phyloP scores from a whole-genome alignment of 2,888 invertebrate genomes.

The Nephrocerus scutellatus region DNA sequence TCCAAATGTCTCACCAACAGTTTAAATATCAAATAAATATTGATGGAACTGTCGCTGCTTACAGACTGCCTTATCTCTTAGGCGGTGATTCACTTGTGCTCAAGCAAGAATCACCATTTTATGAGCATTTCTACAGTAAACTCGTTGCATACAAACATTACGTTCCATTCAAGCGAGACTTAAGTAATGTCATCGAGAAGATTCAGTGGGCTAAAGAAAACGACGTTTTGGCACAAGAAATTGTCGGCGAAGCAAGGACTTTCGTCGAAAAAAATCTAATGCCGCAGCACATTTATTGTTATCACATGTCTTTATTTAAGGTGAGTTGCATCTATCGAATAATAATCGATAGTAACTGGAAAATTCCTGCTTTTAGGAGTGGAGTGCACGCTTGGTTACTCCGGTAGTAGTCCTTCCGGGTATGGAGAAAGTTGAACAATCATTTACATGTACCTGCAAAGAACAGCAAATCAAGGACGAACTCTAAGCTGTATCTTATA shows the following conservation, averaged over 20 bases:
- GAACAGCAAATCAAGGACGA: constrained; percentile 33
- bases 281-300: constrained; percentile 81
- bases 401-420: constrained; percentile 52
- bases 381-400: constrained; percentile 61
- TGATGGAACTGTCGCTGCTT: constrained; percentile 96
- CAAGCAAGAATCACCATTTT: constrained; percentile 90
- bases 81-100: constrained; percentile 81
- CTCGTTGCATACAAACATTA: constrained; percentile 73
- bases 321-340: constrained; percentile 42
- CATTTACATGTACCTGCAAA: constrained; percentile 38
- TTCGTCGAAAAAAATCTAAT: constrained; percentile 72
- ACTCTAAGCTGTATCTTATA: constrained; percentile 28
- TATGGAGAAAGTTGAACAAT: constrained; percentile 58
- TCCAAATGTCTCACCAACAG: constrained; percentile 49
- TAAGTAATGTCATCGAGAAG: constrained; percentile 72
- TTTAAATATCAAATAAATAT: constrained; percentile 91
- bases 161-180: constrained; percentile 70
- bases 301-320: constrained; percentile 66
- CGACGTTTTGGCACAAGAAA: constrained; percentile 60
- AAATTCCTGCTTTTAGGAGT: constrained; percentile 56
- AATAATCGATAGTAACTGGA: not conserved
- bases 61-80: constrained; percentile 84
- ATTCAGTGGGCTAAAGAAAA: constrained; percentile 70
- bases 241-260: constrained; percentile 59
- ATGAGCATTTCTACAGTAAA: constrained; percentile 86